Base-by-base conservation (phyloP, 2,113 vertebrate genomes). In the Chamaea fasciata region DNA sequence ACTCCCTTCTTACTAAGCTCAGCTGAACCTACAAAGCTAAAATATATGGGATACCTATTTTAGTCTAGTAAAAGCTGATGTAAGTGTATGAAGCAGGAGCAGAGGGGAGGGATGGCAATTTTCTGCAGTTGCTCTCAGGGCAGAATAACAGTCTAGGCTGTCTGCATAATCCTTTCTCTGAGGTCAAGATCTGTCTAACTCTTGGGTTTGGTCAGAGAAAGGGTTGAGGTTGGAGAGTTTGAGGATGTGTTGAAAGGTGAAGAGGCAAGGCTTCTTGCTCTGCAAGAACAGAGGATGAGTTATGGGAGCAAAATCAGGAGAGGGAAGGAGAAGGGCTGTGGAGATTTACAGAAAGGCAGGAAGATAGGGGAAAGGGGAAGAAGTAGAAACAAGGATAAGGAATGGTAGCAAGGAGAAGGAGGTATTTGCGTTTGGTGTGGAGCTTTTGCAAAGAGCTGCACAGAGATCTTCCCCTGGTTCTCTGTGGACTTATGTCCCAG, bases 11-110 rank as follows among this genome's bases (percentile, higher is more conserved):
- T 68, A 57, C 68, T 60, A 71, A 86, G 53, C 27, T 94, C 75
- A 62, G 79, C 70, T 86, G 62, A 80, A 87, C 67, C 75, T 88
- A 52, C 42, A 91, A 79, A 83, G 26, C 57, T 93, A 62, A 86
- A 92, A 93, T 95, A 41, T 20, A 83, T 33, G 50, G 46, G 63
- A 75, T 95, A 90, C 60, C 39, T 82, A 90, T 91, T 95, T 93
- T 86, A 77, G 67, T 77, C 55, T 67, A 91, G 90, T 19, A 9
- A 78, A 85, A 94, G 59, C 70, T 90, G 77, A 93, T 90, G 63
- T 87, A 81, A 88, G 64, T 60, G 37, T 68, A 31, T 5, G 6
- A 76, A 20, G 47, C 57, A 69, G 56, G 84, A 97, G 59, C 41
- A 49, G 8, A 30, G 22, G 8, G 35, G 30, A 26, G 13, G 65